Conservation (phyloP, 2,888 invertebrate genomes). For the Calliphora vomitoria region DNA sequence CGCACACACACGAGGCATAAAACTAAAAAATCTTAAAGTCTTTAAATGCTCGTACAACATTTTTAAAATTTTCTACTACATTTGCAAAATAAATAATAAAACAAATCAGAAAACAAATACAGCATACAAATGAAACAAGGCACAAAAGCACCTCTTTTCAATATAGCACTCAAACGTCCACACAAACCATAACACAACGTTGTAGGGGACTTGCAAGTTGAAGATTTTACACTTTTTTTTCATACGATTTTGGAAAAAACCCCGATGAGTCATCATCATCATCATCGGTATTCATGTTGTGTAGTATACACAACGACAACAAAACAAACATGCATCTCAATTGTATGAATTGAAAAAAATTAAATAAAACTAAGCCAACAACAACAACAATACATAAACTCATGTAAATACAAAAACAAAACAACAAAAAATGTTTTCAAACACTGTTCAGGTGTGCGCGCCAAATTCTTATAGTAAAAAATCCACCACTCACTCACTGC, state of each 20-base stretch:
- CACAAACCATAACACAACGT: conserved; percentile 6
- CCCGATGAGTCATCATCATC: conserved; percentile 81
- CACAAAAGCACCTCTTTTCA: conserved; percentile 15
- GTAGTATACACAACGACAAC: conserved; percentile 59
- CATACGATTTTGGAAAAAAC: conserved; percentile 80
- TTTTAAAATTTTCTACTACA: conserved; percentile 13
- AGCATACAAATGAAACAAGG: conserved; percentile 61
- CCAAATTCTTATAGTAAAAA: conserved; percentile 77
- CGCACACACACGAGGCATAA: neutral
- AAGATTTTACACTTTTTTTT: conserved; percentile 45
- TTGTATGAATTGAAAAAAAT: conserved; percentile 75
- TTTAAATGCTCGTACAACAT: neutral
- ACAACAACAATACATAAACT: conserved; percentile 49
- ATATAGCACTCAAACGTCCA: neutral
- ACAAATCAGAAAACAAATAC: conserved; percentile 33
- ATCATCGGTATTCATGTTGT: conserved; percentile 68
- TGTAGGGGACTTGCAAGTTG: conserved; percentile 66
- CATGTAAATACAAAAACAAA: conserved; percentile 25
- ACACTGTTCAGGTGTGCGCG: conserved; percentile 77
- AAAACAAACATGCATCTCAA: conserved; percentile 70
- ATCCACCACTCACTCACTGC: neutral
- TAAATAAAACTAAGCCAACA: conserved; percentile 41
- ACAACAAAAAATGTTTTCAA: conserved; percentile 56
- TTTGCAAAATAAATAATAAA: conserved; percentile 21
- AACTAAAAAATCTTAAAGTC: neutral